A percentile compares a stretch with the other conserved stretches of the same genome.
phyloP scores from a whole-genome alignment of 2,797 vertebrate species.

The Margarornis squamiger region DNA sequence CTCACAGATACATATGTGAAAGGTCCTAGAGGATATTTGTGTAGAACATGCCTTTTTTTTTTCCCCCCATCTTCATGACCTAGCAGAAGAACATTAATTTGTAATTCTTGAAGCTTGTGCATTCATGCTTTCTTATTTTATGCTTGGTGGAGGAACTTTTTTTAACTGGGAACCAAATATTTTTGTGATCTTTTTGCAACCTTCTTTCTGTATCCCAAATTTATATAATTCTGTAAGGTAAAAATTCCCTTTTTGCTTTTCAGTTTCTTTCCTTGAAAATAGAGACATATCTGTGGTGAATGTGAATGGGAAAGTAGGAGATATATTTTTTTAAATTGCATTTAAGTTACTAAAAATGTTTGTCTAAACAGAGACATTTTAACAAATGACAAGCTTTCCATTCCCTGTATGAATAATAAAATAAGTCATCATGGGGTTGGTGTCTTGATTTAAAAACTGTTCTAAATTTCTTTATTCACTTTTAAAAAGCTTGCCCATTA shows the following conservation, averaged over 20 bases:
- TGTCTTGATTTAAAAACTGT: not conserved
- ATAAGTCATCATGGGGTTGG: not conserved
- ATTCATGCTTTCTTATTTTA: not conserved
- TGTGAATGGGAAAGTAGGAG: not conserved
- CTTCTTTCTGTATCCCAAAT: not conserved
- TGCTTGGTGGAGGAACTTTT: not conserved
- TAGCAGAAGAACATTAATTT: not conserved
- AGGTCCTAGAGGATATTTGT: conserved; percentile 1
- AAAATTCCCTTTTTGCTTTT: not conserved
- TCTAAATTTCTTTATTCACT: not conserved
- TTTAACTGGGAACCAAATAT: not conserved
- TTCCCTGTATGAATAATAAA: not conserved
- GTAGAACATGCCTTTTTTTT: not conserved
- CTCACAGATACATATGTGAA: conserved; percentile 26
- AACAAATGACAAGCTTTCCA: not conserved
- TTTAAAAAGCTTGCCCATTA: not conserved
- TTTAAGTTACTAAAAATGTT: not conserved
- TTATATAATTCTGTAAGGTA: not conserved
- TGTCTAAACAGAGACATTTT: not conserved
- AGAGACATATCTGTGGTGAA: not conserved
- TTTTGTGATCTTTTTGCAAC: not conserved
- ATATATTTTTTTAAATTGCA: not conserved
- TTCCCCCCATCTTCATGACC: not conserved
- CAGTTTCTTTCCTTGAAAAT: not conserved
- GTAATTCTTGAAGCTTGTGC: not conserved